These are phyloP conservation scores for Ceratitis capitata DNA, from an alignment of 1,140 invertebrate species.

Conservation along the genomic window DNA sequence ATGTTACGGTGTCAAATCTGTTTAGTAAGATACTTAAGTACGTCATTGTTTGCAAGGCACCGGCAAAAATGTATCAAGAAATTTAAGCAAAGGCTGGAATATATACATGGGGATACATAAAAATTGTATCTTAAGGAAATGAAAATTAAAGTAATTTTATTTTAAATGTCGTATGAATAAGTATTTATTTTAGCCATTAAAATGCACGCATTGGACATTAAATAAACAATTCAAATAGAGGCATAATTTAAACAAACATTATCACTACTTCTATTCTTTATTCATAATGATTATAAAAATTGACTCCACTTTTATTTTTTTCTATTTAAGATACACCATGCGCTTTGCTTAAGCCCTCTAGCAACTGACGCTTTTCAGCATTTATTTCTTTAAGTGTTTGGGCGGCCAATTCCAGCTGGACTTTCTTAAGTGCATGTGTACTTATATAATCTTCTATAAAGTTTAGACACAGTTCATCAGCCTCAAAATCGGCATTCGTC, in stretches of 20 bases:
- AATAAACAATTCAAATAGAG: no score
- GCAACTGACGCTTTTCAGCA: slow-evolving; percentile 68
- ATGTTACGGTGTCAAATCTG: slow-evolving; percentile 22
- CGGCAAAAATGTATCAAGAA: neutral
- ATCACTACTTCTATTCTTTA: neutral
- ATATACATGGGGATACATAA: neutral
- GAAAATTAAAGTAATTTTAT: neutral
- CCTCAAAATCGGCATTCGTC: slow-evolving; percentile 55
- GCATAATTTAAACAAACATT: neutral
- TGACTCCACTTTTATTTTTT: no score
- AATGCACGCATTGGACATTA: no score
- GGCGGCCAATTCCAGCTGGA: slow-evolving; percentile 72
- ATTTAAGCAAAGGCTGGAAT: neutral
- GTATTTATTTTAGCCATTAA: no score
- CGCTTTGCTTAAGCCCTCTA: slow-evolving; percentile 71
- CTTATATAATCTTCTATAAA: slow-evolving; percentile 72
- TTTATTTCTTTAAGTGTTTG: slow-evolving; percentile 73
- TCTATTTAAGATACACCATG: slow-evolving; percentile 68
- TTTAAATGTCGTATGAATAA: no score
- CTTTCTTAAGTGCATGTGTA: slow-evolving; percentile 70
- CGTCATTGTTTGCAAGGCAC: neutral
- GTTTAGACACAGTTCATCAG: slow-evolving; percentile 67
- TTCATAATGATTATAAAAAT: neutral
- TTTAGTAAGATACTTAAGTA: neutral
- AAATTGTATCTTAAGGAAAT: neutral